Evolutionary conservation across 2,113 vertebrate species (phyloP), one percentile per base, ranked within the genome.

Genomic region (Saccopteryx leptura): DNA sequence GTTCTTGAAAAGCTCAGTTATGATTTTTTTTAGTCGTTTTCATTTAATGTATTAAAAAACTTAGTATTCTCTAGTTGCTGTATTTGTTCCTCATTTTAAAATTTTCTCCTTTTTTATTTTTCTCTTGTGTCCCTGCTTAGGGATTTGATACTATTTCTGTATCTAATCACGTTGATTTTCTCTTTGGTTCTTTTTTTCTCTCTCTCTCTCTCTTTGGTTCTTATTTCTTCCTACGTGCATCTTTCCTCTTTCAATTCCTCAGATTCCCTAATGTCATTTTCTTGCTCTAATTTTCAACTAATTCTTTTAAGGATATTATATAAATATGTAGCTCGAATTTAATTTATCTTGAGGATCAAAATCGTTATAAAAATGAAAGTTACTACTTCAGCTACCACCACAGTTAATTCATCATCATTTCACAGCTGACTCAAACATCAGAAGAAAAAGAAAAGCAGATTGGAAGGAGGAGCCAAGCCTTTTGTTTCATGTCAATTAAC

Each of bases 401-500:
- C 61, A 52, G 91, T 86, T 95, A 86, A 96, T 97, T 95, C 61
- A 90, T 95, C 96, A 85, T 93, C 96, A 84, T 96, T 97, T 96
- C 90, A 93, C 86, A 93, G 80, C 74, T 61, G 58, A 91, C 31
- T 89, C 65, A 65, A 90, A 46, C 76, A 76, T 69, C 31, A 87
- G 69, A 91, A 54, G 54, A n/a, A 90, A 84, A 88, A 85, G 24
- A 79, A 95, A 96, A 95, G 80, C 63, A 3, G 50, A 26, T 39
- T 88, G 85, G 19, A 76, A 95, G 96, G 97, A 97, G 96, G 96
- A 94, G 96, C 83, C 94, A 97, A 88, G 86, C 56, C 97, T 98
- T 98, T 97, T 98, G 97, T 98, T 96, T 97, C 83, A 23, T 65
- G 71, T 85, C 95, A 82, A 83, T 96, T 94, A 97, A 95, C n/a